Base-by-base conservation (phyloP, 2,797 vertebrate species). In the Sciurus carolinensis region DNA sequence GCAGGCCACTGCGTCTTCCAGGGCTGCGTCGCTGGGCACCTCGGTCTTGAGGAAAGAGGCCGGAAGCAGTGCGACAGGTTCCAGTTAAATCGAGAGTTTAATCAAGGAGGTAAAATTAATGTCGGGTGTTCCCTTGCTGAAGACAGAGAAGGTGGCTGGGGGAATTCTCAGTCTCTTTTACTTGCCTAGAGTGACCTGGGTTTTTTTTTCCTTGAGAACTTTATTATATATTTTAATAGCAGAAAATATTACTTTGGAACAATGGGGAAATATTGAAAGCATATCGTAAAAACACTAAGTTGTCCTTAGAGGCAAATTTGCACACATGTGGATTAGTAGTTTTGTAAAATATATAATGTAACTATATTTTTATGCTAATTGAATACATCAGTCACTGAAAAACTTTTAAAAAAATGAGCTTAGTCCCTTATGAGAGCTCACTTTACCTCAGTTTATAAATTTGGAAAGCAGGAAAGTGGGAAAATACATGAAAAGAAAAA, bases 161-260 rank as follows among this genome's bases (percentile, higher is more conserved):
- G 4, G 39, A 36, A 52, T 59, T 50, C 66, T 75, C 3, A 1
- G 24, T 75, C 28, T 76, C 75, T 28, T 20, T 24, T 52, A 28
- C 72, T 94, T 90, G 87, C 71, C 80, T 87, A 47, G 71, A 75
- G 26, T 26, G 83, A 87, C 76, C 42, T 36, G 82, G 69, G 8
- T 26, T 62, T 95, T 76, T 75, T 26, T 75, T 64, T 52, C 12
- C 52, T 71, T 2, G 85, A 96, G 95, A 97, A 95, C 67, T 85
- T 96, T 96, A 98, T 97, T 93, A 93, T 91, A 44, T 81, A 92
- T 97, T 97, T 97, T 97, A 98, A 97, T 95, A 96, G 96, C 72
- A 85, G 81, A 95, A 91, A 94, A 77, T 94, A 96, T 95, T 91
- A 81, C 80, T 79, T 71, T 89, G 90, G 93, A 97, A 96, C 97